Evolutionary conservation across 2,888 invertebrate species (phyloP), one percentile per base, ranked within the genome.

Genomic region (Alloplasta piceator): DNA sequence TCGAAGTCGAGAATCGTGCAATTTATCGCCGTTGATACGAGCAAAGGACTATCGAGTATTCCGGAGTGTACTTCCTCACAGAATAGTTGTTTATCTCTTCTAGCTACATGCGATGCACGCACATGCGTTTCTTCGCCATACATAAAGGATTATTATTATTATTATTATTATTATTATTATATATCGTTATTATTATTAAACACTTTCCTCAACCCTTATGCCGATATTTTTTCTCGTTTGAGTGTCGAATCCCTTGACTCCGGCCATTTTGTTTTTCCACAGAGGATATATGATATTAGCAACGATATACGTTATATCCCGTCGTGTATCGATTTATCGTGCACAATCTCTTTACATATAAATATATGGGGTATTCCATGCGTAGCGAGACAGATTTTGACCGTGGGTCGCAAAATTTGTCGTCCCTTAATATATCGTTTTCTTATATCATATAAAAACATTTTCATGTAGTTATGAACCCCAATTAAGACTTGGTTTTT

Each of bases 271-370:
- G n/a, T 46, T 46, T 9, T 46, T 46, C 5, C 10, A 4, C 9
- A n/a, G 4, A 10, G 10, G 10, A 1, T 46, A 46, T n/a, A 46
- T 46, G 4, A 10, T 46, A 46, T 4, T 10, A 46, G 4, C 9
- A 6, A 5, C 5, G 12, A 39, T 38, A 50, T 12, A 50, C 36
- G 26, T 55, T 68, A 52, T 41, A 56, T 41, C 43, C 60, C 9
- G 9, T 48, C 64, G 76, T 82, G 77, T 82, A 81, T 77, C 82
- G 76, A 60, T 66, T 85, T 82, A 82, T 83, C 81, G 50, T 68
- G 66, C 82, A 82, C 77, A 74, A 84, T 81, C 75, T 76, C 66
- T 78, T 73, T 63, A 58, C 63, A 63, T 72, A n/a, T n/a, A n/a
- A n/a, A n/a, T n/a, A n/a, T n/a, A n/a, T n/a, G n/a, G n/a, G n/a